phyloP scores from a whole-genome alignment of 35 echinoderm and acorn worm genomes.

The Acanthaster planci region DNA sequence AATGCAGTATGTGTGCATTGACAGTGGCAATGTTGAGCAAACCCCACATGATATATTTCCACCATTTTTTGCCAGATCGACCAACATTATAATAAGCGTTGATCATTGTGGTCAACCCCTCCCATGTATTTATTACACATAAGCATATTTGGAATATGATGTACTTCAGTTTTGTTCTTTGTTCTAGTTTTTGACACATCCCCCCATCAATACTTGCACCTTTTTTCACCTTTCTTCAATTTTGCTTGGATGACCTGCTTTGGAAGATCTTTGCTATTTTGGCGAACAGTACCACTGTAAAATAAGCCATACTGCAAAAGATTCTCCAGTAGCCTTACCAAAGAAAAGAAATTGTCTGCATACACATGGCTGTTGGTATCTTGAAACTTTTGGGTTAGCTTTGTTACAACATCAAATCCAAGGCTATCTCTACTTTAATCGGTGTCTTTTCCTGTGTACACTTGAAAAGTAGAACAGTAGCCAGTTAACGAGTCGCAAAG shows the following conservation, averaged over 20 bases:
- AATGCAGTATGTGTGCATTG: slow-evolving; percentile 29
- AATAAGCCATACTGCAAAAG: background rate
- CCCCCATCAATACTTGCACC: no score
- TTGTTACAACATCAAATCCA: background rate
- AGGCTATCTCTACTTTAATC: background rate
- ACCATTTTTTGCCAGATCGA: slow-evolving; percentile 6
- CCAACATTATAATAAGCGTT: slow-evolving; percentile 2
- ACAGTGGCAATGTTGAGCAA: slow-evolving; percentile 24
- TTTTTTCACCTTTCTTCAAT: background rate
- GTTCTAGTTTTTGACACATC: background rate
- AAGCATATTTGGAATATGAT: background rate
- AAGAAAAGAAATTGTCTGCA: slow-evolving; percentile 25
- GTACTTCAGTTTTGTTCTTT: background rate
- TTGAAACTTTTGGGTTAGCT: background rate
- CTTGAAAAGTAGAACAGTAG: slow-evolving; percentile 13
- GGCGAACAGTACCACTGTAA: slow-evolving; percentile 24
- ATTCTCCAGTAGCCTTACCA: background rate
- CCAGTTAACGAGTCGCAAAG: slow-evolving; percentile 37
- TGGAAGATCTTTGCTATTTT: background rate
- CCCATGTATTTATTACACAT: slow-evolving; percentile 24
- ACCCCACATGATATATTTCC: slow-evolving; percentile 1
- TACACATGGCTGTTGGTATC: slow-evolving; percentile 1
- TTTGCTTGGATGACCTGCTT: background rate
- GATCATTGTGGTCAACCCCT: slow-evolving; percentile 16
- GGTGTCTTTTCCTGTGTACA: slow-evolving; percentile 31